A percentile compares a stretch with the other conserved stretches of the same genome.
phyloP scores from a whole-genome alignment of 1,140 invertebrate species.

The Ceratosolen fusciceps region DNA sequence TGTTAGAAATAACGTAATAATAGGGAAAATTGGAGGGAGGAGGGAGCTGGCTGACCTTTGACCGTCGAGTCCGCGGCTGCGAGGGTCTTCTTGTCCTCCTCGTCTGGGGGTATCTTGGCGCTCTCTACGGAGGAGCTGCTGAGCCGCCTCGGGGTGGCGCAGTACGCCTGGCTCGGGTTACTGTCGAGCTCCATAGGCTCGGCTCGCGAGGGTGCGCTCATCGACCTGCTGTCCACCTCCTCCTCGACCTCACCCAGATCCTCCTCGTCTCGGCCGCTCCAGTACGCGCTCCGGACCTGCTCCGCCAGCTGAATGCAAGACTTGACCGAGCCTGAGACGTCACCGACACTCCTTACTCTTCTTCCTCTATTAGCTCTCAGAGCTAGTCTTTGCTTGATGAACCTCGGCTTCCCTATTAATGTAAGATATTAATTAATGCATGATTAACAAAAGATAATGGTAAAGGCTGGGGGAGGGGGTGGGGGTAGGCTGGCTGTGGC shows the following conservation, averaged over 20 bases:
- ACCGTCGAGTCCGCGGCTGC: slow-evolving; percentile 65
- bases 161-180: slow-evolving; percentile 65
- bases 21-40: background rate
- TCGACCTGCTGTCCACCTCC: slow-evolving; percentile 20
- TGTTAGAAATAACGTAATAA: background rate
- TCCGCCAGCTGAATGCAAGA: slow-evolving; percentile 37
- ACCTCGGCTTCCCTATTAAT: no score
- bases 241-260: slow-evolving; percentile 52
- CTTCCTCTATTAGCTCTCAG: no score
- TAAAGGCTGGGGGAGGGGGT: no score
- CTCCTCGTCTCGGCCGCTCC: slow-evolving; percentile 57
- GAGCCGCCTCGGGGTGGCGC: slow-evolving; percentile 65
- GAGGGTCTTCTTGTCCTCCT: slow-evolving; percentile 65
- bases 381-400: no score
- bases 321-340: slow-evolving; percentile 2
- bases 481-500: background rate
- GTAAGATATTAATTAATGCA: no score
- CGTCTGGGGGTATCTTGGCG: slow-evolving; percentile 67
- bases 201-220: slow-evolving; percentile 40
- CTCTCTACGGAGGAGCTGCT: slow-evolving; percentile 69
- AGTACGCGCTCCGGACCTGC: slow-evolving; percentile 51
- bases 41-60: slow-evolving; percentile 46
- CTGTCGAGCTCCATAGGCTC: slow-evolving; percentile 63
- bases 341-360: no score
- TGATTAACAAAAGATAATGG: no score